Conservation (phyloP, 2,113 vertebrate genomes). For the Pavo muticus region DNA sequence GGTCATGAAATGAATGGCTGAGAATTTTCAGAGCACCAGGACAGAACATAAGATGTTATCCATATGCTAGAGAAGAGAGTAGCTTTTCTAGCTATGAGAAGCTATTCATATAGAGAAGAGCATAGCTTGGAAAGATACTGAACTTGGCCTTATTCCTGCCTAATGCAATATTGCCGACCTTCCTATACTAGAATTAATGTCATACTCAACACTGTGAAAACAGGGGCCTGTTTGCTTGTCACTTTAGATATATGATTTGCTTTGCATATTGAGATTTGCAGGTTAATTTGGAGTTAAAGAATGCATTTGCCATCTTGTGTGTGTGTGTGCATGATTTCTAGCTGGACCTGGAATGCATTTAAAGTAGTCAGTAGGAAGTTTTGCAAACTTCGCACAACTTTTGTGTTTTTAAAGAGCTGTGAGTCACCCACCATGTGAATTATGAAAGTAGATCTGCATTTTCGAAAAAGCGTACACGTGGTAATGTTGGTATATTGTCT, state of each 20-base stretch:
- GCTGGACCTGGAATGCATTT: neutral
- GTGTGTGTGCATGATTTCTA: neutral
- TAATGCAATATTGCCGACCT: neutral
- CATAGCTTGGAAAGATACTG: neutral
- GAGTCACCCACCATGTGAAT: rapidly evolving
- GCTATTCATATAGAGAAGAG: too few relatives aligned
- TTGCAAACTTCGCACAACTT: neutral
- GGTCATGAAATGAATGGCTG: neutral
- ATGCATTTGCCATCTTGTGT: neutral
- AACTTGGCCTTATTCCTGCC: neutral
- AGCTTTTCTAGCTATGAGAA: too few relatives aligned
- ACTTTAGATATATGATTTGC: neutral
- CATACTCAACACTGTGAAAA: neutral
- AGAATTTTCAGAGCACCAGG: neutral
- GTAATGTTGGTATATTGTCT: slow-evolving; percentile 35
- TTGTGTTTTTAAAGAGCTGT: neutral
- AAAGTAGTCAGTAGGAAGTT: neutral
- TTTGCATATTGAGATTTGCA: neutral
- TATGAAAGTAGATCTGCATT: neutral
- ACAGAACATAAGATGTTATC: neutral
- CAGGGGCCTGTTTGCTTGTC: neutral
- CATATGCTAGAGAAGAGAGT: neutral
- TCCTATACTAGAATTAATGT: neutral
- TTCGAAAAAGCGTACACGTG: neutral
- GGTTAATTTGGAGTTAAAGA: neutral